Evolutionary conservation across 23 tunicate species (phyloP).

Genomic region (Trididemnum nubilum): DNA sequence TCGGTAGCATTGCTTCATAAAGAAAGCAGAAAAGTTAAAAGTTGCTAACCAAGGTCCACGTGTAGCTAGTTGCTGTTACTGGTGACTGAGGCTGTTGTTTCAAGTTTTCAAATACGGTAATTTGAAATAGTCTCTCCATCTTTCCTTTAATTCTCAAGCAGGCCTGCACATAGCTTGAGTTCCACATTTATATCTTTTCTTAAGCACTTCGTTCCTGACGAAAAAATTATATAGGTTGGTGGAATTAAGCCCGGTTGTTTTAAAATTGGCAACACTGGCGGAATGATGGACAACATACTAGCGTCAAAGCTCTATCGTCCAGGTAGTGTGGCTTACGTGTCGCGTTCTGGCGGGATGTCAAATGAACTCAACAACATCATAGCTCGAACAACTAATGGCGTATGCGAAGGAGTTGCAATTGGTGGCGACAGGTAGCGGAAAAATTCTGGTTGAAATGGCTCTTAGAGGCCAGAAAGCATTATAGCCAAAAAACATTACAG

Average conservation of each 20-base stretch:
- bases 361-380: conserved; percentile 97
- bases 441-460: not conserved
- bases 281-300: conserved; percentile 98
- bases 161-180: no score
- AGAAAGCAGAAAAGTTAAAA: no score
- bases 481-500: not conserved
- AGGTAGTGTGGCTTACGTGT: conserved; percentile 98
- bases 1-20: not conserved
- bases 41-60: no score
- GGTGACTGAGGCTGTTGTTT: no score
- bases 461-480: no score
- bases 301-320: conserved; percentile 89
- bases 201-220: no score
- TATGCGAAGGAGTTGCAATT: conserved; percentile 94
- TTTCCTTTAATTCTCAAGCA: no score
- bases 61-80: no score
- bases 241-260: conserved; percentile 99
- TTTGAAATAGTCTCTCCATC: no score
- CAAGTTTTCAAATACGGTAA: no score
- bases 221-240: no score
- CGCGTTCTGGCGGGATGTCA: conserved; percentile 97
- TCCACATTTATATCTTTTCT: no score
- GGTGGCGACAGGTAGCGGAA: conserved; percentile 99
- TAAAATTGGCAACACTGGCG: conserved; percentile 99
- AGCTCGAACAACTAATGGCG: conserved; percentile 84